Evolutionary conservation across 2,113 vertebrate species (phyloP), one percentile per base, ranked within the genome.

Genomic region (Thunnus thynnus): DNA sequence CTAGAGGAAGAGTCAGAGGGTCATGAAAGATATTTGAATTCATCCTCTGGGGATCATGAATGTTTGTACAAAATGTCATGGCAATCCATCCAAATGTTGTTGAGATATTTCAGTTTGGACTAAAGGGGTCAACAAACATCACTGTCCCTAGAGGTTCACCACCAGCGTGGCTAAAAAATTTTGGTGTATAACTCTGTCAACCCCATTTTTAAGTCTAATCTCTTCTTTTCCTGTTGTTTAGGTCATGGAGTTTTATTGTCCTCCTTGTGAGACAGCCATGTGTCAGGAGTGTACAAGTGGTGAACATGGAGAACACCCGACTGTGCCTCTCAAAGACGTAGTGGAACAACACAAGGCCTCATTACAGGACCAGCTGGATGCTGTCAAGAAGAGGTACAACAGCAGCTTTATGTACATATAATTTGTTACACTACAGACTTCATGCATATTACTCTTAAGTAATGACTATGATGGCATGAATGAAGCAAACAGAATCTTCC

Each of bases 211-310:
- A 73, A 7, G 48, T 65, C 7, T 51, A 30, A 85, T 63, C 20
- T 54, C 0, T 27, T 17, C 9, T 20, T 58, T 57, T 52, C 55
- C 16, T 62, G 17, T 25, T n/a, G 16, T 44, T 36, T 82, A 99
- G 98, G 95, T 98, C 82, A 99, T 99, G 98, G 97, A 98, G 83
- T 99, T 98, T 92, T 99, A 99, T 91, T 99, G 98, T 93, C 97
- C 97, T 44, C 97, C 97, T 3, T 99, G 98, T 27, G 98, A 99
- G 95, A 99, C 97, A 2, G 98, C 98, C 84, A 99, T 99, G 97
- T 99, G 98, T 93, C 95, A 94, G 48, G 97, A 99, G 90, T 99
- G 98, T 86, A 97, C 97, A 0, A 96, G 96, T 58, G 97, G 97
- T 2, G 98, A 99, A 85, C 98, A 99, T 0, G 97, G 97, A 1